Conservation (phyloP, 2,113 vertebrate genomes). For the Onychorhynchus coronatus region DNA sequence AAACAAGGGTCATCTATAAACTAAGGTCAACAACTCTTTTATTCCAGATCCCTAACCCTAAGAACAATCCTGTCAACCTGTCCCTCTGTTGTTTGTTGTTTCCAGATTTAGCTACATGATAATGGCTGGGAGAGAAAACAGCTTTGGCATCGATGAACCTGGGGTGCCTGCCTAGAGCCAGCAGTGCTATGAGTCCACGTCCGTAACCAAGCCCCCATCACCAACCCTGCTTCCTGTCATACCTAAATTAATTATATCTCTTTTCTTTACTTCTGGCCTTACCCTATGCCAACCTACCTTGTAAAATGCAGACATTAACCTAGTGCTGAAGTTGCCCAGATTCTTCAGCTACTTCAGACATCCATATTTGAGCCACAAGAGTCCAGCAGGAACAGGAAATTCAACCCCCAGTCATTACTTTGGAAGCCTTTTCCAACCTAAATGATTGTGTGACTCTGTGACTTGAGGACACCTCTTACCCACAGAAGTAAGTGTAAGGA, state of each 20-base stretch:
- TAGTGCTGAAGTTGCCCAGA: background rate
- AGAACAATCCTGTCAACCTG: background rate
- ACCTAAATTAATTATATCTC: background rate
- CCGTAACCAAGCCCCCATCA: fast-evolving
- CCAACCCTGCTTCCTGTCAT: background rate
- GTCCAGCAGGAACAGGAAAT: background rate
- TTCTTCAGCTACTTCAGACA: background rate
- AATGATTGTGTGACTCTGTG: background rate
- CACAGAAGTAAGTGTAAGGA: background rate
- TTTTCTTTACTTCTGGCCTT: background rate
- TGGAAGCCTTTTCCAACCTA: background rate
- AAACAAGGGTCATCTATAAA: background rate
- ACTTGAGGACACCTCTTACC: background rate
- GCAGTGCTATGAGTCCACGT: background rate
- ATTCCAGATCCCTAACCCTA: background rate
- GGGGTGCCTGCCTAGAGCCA: background rate
- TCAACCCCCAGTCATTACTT: background rate
- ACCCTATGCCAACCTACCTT: background rate
- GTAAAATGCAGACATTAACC: background rate
- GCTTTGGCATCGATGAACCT: background rate
- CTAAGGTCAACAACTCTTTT: background rate
- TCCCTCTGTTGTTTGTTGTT: background rate
- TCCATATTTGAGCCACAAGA: background rate
- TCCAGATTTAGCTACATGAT: background rate
- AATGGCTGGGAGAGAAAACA: background rate